phyloP scores from a whole-genome alignment of 1,140 invertebrate genomes.

The Psilanteris sp. region DNA sequence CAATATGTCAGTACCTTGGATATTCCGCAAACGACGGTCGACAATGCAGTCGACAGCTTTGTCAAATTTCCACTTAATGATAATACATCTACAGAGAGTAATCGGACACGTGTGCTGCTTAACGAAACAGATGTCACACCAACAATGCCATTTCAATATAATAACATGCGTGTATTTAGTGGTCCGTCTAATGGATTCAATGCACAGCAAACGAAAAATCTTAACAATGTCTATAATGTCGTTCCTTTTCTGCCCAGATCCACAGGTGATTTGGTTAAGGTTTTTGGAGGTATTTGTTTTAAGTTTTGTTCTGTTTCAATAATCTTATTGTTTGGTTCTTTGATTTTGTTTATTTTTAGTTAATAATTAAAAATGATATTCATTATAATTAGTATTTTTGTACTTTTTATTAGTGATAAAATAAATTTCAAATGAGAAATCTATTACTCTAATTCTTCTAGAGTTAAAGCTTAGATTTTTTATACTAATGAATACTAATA shows the following conservation, averaged over 20 bases:
- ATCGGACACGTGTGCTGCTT: slow-evolving; percentile 71
- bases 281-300: slow-evolving; percentile 56
- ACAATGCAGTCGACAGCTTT: slow-evolving; percentile 72
- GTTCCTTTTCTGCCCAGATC: slow-evolving; percentile 35
- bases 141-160: slow-evolving; percentile 72
- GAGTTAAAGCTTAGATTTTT: no score
- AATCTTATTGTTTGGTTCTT: no score
- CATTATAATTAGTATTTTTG: no score
- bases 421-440: no score
- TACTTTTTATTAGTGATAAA: no score
- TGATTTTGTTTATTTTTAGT: no score
- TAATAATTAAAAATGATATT: no score
- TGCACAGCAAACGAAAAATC: slow-evolving; percentile 43
- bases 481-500: no score
- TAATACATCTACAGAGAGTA: slow-evolving; percentile 66
- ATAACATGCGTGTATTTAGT: slow-evolving; percentile 66
- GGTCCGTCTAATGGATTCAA: slow-evolving; percentile 51
- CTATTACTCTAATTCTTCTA: no score
- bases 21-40: slow-evolving; percentile 73
- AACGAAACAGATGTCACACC: slow-evolving; percentile 74
- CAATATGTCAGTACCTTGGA: slow-evolving; percentile 81
- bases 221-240: slow-evolving; percentile 41
- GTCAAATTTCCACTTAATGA: slow-evolving; percentile 74
- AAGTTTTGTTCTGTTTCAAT: no score
- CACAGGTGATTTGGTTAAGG: slow-evolving; percentile 56